Conservation (phyloP, 2,797 vertebrate genomes). For the Argyrosomus regius region DNA sequence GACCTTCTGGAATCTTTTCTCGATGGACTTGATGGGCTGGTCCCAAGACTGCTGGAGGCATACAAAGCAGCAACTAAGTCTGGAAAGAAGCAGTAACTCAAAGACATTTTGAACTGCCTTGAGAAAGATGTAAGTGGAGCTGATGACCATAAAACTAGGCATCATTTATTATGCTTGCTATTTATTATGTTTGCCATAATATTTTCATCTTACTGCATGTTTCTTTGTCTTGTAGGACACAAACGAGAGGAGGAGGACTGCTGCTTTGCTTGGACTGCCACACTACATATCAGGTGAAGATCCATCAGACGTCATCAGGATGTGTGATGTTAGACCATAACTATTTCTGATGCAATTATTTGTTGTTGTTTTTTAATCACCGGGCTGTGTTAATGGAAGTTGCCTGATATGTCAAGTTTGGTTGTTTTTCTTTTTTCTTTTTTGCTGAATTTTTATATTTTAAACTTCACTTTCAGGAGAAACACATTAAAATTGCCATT, state of each 20-base stretch:
- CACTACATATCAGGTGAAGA: background rate
- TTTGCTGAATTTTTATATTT: too few relatives aligned
- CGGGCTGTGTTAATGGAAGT: background rate
- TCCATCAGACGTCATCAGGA: conserved; percentile 13
- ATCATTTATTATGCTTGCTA: background rate
- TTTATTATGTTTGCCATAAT: background rate
- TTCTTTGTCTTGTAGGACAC: conserved; percentile 2
- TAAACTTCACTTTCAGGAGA: too few relatives aligned
- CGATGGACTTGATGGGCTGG: background rate
- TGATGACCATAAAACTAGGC: background rate
- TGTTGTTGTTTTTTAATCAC: too few relatives aligned
- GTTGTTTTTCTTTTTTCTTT: too few relatives aligned
- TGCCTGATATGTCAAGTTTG: too few relatives aligned
- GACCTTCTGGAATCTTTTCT: conserved; percentile 25
- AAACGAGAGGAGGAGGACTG: conserved; percentile 2
- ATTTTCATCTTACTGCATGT: conserved; percentile 1
- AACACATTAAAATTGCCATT: too few relatives aligned
- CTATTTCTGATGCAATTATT: background rate
- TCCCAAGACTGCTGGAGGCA: conserved; percentile 12
- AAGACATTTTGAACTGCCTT: conserved; percentile 17
- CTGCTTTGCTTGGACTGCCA: conserved; percentile 11
- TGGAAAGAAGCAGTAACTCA: conserved; percentile 15
- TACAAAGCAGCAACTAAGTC: background rate
- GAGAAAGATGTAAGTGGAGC: background rate
- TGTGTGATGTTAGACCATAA: conserved; percentile 24